These are phyloP conservation scores for Zosterops japonicus DNA, from an alignment of 2,113 vertebrate genomes.

Conservation along the genomic window DNA sequence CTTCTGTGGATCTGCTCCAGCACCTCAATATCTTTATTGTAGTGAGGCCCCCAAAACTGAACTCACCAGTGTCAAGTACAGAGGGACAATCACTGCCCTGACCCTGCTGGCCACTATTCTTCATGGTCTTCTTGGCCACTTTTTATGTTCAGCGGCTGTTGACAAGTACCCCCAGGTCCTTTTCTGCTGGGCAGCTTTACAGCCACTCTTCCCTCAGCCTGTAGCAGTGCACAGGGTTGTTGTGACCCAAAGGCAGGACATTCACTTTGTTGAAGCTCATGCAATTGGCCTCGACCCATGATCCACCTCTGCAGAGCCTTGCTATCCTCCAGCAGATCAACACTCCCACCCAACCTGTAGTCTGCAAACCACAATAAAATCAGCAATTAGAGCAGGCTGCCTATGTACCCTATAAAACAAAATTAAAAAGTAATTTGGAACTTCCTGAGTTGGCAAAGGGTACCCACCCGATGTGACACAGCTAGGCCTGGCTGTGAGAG, in stretches of 20 bases:
- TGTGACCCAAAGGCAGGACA: not conserved
- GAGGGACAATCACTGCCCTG: not conserved
- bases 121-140: not conserved
- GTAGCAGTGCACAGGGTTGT: fast-evolving
- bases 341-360: not conserved
- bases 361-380: not conserved
- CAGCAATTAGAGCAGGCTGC: not conserved
- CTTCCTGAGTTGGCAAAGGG: not conserved
- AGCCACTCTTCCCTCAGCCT: not conserved
- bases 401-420: not conserved
- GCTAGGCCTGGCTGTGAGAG: not conserved
- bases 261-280: not conserved
- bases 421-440: not conserved
- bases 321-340: not conserved
- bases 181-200: not conserved
- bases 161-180: not conserved
- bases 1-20: not conserved
- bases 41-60: not conserved
- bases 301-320: not conserved
- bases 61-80: not conserved
- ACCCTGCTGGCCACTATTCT: not conserved
- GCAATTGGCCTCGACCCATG: not conserved
- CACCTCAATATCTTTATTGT: not conserved
- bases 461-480: not conserved
- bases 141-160: too few species aligned